Conservation (phyloP, 2,113 vertebrate species). For the Bettongia penicillata region DNA sequence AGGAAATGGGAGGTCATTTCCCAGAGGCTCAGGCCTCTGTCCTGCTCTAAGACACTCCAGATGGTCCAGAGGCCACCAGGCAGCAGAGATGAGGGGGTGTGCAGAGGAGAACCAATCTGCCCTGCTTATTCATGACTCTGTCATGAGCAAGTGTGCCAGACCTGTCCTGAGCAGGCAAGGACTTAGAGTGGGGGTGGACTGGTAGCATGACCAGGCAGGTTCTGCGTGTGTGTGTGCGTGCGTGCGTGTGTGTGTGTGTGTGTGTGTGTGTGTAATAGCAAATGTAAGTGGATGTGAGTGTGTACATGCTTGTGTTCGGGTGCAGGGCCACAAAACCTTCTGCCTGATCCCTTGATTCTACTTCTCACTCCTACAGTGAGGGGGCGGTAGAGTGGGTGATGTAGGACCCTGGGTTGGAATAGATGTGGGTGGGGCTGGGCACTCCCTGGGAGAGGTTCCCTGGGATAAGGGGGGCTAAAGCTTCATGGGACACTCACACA, state of each 20-base stretch:
- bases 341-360: neutral
- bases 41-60: neutral
- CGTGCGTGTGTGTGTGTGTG: no score
- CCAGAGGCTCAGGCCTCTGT: neutral
- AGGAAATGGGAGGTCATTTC: neutral
- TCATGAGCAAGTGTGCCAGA: neutral
- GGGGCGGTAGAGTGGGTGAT: neutral
- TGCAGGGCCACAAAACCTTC: no score
- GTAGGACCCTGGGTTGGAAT: neutral
- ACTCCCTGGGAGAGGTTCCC: no score
- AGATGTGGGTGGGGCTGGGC: neutral
- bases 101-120: neutral
- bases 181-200: neutral
- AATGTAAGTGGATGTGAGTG: neutral
- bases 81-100: neutral
- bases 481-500: conserved; percentile 87
- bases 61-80: neutral
- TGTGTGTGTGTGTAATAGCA: no score
- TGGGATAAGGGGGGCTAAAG: rapidly evolving
- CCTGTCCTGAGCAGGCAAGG: neutral
- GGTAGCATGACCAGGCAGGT: no score
- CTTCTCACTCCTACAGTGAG: neutral
- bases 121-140: neutral
- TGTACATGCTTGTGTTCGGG: neutral
- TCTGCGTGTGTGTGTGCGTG: no score